Conservation (phyloP, 2,797 vertebrate species). For the Nothura maculosa region DNA sequence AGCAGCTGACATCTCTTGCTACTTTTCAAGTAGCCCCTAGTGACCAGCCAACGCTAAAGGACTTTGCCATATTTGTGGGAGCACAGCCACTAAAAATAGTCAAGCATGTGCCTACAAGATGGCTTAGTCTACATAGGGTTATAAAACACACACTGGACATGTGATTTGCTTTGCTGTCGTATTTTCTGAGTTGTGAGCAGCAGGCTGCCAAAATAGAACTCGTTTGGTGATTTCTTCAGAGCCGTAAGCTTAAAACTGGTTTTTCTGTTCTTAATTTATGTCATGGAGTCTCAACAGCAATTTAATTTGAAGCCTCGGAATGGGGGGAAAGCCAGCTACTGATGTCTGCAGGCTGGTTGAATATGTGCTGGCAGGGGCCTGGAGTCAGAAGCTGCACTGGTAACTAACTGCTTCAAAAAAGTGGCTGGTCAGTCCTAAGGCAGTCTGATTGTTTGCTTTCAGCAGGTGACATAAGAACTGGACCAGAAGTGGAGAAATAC, state of each 20-base stretch:
- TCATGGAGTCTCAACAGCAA: conserved; percentile 65
- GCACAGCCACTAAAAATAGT: conserved; percentile 70
- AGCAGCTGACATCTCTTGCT: conserved; percentile 56
- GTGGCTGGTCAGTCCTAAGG: conserved; percentile 25
- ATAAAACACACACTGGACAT: conserved; percentile 65
- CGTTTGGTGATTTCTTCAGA: conserved; percentile 68
- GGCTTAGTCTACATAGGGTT: conserved; percentile 38
- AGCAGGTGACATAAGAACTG: conserved; percentile 54
- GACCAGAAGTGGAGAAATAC: conserved; percentile 1
- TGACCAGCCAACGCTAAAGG: conserved; percentile 44
- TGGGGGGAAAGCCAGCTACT: conserved; percentile 63
- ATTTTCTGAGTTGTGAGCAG: conserved; percentile 48
- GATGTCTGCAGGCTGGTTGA: conserved; percentile 66
- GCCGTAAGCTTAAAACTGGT: conserved; percentile 61
- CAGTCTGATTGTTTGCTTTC: conserved; percentile 7
- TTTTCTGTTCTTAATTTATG: conserved; percentile 79
- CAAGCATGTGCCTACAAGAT: conserved; percentile 69
- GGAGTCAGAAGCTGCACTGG: conserved; percentile 48
- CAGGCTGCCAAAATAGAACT: conserved; percentile 68
- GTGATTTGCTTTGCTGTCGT: conserved; percentile 52
- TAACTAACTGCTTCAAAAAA: conserved; percentile 66
- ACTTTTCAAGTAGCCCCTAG: conserved; percentile 65
- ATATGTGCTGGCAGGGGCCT: conserved; percentile 45
- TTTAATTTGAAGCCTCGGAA: conserved; percentile 70
- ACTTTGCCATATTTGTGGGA: conserved; percentile 60